Percentiles rank a stretch among this genome's conserved stretches.
phyloP scores from a whole-genome alignment of 2,113 vertebrate genomes.

The Sapayoa aenigma region DNA sequence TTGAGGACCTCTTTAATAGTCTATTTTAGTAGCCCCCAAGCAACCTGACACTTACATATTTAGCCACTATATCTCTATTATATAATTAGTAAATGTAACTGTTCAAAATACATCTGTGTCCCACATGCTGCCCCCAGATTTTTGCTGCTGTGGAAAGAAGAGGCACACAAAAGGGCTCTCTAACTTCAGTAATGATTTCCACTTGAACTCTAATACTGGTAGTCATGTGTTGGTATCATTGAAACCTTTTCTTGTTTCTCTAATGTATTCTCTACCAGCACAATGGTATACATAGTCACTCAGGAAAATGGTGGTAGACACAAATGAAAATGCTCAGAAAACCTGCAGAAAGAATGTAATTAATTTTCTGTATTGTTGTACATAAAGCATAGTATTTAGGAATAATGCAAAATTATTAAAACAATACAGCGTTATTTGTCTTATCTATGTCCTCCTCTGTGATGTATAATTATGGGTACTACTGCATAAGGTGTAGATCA shows the following conservation, averaged over 20 bases:
- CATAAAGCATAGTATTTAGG: background rate
- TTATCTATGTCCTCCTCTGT: background rate
- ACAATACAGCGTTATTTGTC: background rate
- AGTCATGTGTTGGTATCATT: background rate
- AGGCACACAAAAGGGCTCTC: background rate
- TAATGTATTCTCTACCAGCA: background rate
- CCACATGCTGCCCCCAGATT: background rate
- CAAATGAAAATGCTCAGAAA: background rate
- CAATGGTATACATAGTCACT: background rate
- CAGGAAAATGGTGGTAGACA: background rate
- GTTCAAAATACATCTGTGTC: background rate
- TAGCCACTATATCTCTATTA: background rate
- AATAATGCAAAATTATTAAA: background rate
- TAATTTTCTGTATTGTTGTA: background rate
- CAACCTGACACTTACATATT: background rate
- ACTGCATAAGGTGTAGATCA: background rate
- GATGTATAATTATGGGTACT: background rate
- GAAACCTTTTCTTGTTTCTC: background rate
- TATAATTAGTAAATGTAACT: conserved; percentile 12
- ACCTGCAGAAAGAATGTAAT: background rate
- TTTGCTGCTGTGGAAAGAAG: background rate
- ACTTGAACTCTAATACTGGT: background rate
- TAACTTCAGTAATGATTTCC: background rate
- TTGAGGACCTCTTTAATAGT: conserved; percentile 5
- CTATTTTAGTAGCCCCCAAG: conserved; percentile 17